Conservation (phyloP, 2,888 invertebrate genomes). For the Drosophila rubida region DNA sequence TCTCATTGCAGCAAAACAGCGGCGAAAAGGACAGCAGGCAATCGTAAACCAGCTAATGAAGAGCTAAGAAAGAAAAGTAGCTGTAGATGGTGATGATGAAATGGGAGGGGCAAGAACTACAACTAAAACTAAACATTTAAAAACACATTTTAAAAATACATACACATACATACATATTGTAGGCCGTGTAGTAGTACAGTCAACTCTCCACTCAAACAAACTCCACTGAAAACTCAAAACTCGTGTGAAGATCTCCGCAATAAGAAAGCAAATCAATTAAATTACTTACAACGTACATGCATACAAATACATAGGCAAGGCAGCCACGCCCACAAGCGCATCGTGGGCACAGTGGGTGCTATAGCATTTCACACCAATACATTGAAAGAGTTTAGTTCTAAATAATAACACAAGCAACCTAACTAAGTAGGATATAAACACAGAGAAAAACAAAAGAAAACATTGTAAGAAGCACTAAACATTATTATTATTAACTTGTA, state of each 20-base stretch:
- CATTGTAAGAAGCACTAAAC: conserved; percentile 63
- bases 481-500: conserved; percentile 55
- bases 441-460: conserved; percentile 43
- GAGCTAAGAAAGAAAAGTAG: conserved; percentile 19
- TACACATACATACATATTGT: conserved; percentile 37
- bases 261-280: conserved; percentile 27
- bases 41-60: conserved; percentile 57
- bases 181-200: conserved; percentile 73
- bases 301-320: conserved; percentile 28
- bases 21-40: conserved; percentile 75
- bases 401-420: conserved; percentile 29
- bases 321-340: too few relatives aligned
- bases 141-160: conserved; percentile 46
- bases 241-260: conserved; percentile 73
- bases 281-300: conserved; percentile 23
- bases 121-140: conserved; percentile 59
- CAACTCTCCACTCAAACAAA: conserved; percentile 61
- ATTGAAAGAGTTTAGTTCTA: conserved; percentile 62
- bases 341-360: conserved; percentile 20
- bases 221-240: conserved; percentile 60
- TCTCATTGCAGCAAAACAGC: conserved; percentile 70
- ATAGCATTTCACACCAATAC: conserved; percentile 54
- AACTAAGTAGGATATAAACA: conserved; percentile 50
- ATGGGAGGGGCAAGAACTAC: conserved; percentile 23
- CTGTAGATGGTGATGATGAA: conserved; percentile 8